Base-by-base conservation (phyloP, 2,113 vertebrate species). In the Salvelinus alpinus region DNA sequence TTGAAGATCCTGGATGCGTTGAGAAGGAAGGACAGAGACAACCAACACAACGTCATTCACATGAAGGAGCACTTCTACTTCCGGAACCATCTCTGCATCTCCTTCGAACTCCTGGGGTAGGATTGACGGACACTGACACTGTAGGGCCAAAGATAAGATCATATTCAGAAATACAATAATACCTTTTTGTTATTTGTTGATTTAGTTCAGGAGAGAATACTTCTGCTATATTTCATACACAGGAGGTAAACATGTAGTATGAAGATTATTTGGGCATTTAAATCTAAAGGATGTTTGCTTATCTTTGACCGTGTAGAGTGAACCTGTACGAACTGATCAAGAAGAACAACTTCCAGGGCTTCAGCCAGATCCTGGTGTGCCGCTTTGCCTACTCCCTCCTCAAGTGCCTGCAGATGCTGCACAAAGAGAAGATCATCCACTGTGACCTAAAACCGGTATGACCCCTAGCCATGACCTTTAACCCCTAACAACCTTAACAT, bases 51-150 rank as follows among this genome's bases (percentile, higher is more conserved):
- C 9, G 93, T 96, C 78, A 94, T 95, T 47, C 94, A 95, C 83
- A 96, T 95, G 94, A 95, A 95, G 84, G 95, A 96, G 64, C 93
- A 93, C 57, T 95, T 96, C 86, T 94, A 94, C 86, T 96, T 96
- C 72, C 92, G 94, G 31, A 94, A 93, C 73, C 95, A 96, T 82
- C 92, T 95, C 85, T 95, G 94, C 76, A 95, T 96, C 86, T 90
- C 94, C 73, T 96, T 95, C 67, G 95, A 95, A 82, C 82, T 88
- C 62, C 70, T 82, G 22, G 86, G 86, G 86, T 88, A 72, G 54
- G 86, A 13, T 6, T 16, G 29, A 66, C 5, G 31, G 25, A 25
- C 4, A 29, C 16, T 18, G 25, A 25, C n/a, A 66, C 64, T 66
- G 64, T 27, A 66, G 24, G 24, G 27, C 2, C 4, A 6, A 14